Conservation (phyloP, 1,140 invertebrate species). For the Agraylea sexmaculata region DNA sequence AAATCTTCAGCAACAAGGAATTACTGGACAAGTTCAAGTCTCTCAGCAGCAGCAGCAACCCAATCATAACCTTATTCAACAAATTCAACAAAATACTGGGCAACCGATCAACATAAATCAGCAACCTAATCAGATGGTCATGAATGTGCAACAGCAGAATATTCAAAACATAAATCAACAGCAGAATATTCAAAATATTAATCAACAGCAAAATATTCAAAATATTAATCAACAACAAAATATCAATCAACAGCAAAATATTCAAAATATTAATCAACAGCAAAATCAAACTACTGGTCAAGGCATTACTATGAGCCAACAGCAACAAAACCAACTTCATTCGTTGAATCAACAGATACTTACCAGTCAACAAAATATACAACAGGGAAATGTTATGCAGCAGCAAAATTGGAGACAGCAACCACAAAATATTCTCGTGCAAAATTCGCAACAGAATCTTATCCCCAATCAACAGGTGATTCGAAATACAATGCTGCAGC, state of each 20-base stretch:
- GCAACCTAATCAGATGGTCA: conserved; percentile 1
- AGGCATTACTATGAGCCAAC: conserved; percentile 23
- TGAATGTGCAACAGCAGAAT: conserved; percentile 23
- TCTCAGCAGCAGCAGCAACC: conserved; percentile 25
- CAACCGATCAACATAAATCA: conserved; percentile 33
- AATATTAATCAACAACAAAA: conserved; percentile 29
- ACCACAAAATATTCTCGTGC: conserved; percentile 36
- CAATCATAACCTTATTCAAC: conserved; percentile 33
- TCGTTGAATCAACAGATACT: conserved; percentile 28
- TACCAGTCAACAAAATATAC: conserved; percentile 24
- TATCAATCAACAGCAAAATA: conserved; percentile 35
- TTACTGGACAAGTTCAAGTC: conserved; percentile 22
- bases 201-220: conserved; percentile 28
- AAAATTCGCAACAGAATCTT: conserved; percentile 31
- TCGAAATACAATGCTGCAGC: conserved; percentile 34
- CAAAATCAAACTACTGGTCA: conserved; percentile 34
- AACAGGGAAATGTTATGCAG: conserved; percentile 29
- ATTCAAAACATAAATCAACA: conserved; percentile 19
- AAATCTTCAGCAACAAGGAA: too few relatives aligned
- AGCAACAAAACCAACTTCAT: conserved; percentile 12
- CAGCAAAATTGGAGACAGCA: conserved; percentile 38
- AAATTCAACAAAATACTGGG: conserved; percentile 26
- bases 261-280: conserved; percentile 37
- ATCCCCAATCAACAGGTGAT: conserved; percentile 30
- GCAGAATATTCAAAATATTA: conserved; percentile 30